Evolutionary conservation across 1,140 invertebrate genomes (phyloP).

Genomic region (Brachionus paranguensis): DNA sequence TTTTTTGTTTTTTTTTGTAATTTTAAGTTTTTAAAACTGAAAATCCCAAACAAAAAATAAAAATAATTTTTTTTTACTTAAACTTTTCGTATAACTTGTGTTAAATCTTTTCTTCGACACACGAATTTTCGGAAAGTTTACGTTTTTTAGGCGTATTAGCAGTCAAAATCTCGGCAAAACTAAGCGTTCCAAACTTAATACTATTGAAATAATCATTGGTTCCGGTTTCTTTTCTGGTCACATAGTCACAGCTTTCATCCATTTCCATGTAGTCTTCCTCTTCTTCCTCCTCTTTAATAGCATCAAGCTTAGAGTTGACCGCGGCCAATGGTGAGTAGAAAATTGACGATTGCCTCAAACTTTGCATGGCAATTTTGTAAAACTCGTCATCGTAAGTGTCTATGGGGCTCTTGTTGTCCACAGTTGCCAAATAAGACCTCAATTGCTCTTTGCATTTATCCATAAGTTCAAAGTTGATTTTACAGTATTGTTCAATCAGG

Average conservation of each 20-base stretch:
- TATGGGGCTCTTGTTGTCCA: background rate
- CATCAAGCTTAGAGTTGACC: background rate
- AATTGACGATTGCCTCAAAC: background rate
- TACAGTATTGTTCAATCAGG: background rate
- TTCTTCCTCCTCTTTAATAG: conserved; percentile 18
- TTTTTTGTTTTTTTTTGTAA: conserved; percentile 1
- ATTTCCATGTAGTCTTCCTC: background rate
- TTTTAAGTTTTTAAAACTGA: background rate
- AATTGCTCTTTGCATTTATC: conserved; percentile 17
- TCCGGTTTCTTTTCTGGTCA: background rate
- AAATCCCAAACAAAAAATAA: background rate
- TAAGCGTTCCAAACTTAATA: background rate
- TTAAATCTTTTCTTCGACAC: background rate
- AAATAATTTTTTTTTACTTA: background rate
- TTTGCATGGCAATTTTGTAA: background rate
- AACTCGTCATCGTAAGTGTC: conserved; percentile 1
- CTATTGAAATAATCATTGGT: background rate
- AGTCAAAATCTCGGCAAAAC: conserved; percentile 8
- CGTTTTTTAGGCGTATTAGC: background rate
- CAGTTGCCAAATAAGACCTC: background rate
- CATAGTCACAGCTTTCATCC: background rate
- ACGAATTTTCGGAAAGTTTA: conserved; percentile 21
- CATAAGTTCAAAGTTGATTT: background rate
- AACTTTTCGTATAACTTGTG: background rate
- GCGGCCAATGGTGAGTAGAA: background rate